These are phyloP conservation scores for Hippoglossus stenolepis DNA, from an alignment of 2,113 vertebrate genomes.

Conservation along the genomic window DNA sequence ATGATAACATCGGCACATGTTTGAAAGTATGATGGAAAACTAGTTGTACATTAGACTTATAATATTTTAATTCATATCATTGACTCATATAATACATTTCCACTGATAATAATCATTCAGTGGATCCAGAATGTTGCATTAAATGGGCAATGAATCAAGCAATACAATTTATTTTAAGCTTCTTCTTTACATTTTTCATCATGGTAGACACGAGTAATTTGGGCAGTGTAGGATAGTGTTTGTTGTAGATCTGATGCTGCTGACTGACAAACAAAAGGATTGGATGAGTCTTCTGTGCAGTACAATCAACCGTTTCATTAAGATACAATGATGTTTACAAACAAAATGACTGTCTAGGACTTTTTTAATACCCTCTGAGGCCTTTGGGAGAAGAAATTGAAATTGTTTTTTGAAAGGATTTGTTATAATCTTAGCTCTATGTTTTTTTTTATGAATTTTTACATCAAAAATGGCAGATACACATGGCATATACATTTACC, in stretches of 20 bases:
- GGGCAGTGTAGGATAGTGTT: too few species aligned
- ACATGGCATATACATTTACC: too few species aligned
- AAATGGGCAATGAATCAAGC: background rate
- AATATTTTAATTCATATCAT: too few species aligned
- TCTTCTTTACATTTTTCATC: background rate
- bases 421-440: too few species aligned
- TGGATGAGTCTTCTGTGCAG: background rate
- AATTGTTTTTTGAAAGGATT: too few species aligned
- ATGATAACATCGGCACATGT: too few species aligned
- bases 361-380: too few species aligned
- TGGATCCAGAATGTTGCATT: background rate
- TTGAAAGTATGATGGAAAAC: background rate
- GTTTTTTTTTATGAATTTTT: too few species aligned
- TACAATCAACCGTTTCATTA: background rate
- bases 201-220: background rate
- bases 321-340: too few species aligned
- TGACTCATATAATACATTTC: background rate
- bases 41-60: background rate
- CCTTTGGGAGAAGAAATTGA: too few species aligned
- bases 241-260: background rate
- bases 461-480: too few species aligned
- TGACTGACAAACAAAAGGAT: background rate
- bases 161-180: background rate
- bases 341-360: too few species aligned
- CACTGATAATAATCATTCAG: background rate